Evolutionary conservation across 53 echinoderm and acorn worm species (phyloP).

Genomic region (Antedon mediterranea): DNA sequence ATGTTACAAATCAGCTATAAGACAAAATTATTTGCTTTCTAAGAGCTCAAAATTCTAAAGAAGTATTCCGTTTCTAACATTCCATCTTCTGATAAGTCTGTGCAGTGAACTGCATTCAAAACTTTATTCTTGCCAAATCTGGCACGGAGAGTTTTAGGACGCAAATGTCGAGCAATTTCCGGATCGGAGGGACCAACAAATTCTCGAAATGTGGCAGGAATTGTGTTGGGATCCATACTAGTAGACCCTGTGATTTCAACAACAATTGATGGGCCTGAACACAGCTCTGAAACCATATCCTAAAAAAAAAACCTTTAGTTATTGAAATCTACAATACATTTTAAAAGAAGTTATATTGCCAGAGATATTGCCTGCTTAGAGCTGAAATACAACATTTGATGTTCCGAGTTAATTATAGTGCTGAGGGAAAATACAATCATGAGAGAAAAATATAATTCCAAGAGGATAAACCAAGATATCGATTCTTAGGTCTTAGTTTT

Average conservation of each 20-base stretch:
- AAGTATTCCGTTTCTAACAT: slow-evolving; percentile 61
- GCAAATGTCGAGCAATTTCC: slow-evolving; percentile 77
- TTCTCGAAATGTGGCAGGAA: slow-evolving; percentile 44
- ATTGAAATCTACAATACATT: too few species aligned
- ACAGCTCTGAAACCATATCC: slow-evolving; percentile 88
- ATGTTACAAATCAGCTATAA: too few species aligned
- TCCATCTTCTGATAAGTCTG: slow-evolving; percentile 67
- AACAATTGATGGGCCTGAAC: slow-evolving; percentile 67
- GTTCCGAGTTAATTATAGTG: too few species aligned
- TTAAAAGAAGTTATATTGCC: too few species aligned
- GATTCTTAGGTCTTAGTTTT: too few species aligned
- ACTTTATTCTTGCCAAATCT: slow-evolving; percentile 64
- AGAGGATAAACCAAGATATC: too few species aligned
- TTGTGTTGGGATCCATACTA: neutral
- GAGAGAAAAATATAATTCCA: too few species aligned
- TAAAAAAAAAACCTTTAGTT: slow-evolving; percentile 17
- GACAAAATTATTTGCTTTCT: neutral
- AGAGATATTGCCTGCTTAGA: too few species aligned
- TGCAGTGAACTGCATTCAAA: slow-evolving; percentile 81
- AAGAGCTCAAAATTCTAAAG: slow-evolving; percentile 66
- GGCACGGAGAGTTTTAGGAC: slow-evolving; percentile 63
- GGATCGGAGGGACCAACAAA: slow-evolving; percentile 88
- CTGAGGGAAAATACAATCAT: too few species aligned
- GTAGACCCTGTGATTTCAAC: slow-evolving; percentile 54
- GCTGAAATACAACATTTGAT: too few species aligned